Evolutionary conservation across 1,140 invertebrate genomes (phyloP).

Genomic region (Hermatobates lingyangjiaoensis): DNA sequence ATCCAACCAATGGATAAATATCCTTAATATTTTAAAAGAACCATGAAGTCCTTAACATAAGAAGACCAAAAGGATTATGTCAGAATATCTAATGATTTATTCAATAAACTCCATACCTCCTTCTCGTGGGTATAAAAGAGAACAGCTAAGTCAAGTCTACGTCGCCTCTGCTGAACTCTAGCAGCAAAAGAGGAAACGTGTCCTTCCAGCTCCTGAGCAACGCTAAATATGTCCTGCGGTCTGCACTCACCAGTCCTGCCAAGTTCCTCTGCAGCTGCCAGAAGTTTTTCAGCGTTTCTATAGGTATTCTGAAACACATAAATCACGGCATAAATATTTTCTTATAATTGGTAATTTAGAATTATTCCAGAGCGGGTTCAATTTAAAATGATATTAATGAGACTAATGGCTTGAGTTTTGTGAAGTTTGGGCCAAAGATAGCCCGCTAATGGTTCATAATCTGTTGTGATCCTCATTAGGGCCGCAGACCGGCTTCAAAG

Average conservation of each 20-base stretch:
- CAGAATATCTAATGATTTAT: not conserved
- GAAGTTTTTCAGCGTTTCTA: conserved; percentile 91
- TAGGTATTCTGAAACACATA: conserved; percentile 73
- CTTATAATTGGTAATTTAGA: no score
- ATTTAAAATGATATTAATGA: no score
- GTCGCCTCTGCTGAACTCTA: conserved; percentile 79
- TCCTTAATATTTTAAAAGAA: no score
- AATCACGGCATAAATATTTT: not conserved
- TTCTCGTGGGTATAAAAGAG: conserved; percentile 92
- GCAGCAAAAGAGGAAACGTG: conserved; percentile 83
- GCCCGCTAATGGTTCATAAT: no score
- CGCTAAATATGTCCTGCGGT: conserved; percentile 82
- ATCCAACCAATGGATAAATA: no score
- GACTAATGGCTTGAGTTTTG: no score
- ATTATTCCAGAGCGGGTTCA: no score
- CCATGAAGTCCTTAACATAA: no score
- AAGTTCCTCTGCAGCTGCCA: conserved; percentile 86
- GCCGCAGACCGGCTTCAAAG: no score
- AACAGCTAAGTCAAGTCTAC: conserved; percentile 78
- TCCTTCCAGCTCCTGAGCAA: conserved; percentile 77
- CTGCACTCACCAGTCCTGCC: conserved; percentile 91
- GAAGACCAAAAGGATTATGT: no score
- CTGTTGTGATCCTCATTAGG: no score
- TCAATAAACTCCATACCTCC: conserved; percentile 40
- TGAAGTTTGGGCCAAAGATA: no score